Conservation (phyloP, 2,888 invertebrate species). For the Amphipoea lucens region DNA sequence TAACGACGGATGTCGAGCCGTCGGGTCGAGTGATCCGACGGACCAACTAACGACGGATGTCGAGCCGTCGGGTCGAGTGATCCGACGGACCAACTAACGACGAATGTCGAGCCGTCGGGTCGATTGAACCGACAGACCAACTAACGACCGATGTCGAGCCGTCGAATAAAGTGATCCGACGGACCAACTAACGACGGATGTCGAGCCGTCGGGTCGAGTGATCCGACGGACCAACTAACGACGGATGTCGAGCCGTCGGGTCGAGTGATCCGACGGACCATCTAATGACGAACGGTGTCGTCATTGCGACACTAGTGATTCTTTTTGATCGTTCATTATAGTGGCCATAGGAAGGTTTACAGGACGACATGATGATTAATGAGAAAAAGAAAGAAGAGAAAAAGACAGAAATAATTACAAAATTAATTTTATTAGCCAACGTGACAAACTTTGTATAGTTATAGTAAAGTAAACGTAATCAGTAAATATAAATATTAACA, state of each 20-base stretch:
- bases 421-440: constrained; percentile 62
- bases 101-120: not conserved
- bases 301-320: not conserved
- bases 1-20: not conserved
- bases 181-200: not conserved
- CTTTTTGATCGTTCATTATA: not conserved
- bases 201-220: not conserved
- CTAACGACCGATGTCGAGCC: not conserved
- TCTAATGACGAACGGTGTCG: too few species aligned
- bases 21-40: too few species aligned
- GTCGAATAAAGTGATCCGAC: not conserved
- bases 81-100: not conserved
- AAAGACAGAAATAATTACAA: constrained; percentile 48
- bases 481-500: constrained; percentile 20
- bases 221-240: not conserved
- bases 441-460: constrained; percentile 43
- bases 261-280: not conserved
- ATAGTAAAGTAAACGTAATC: constrained; percentile 33
- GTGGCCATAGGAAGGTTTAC: not conserved
- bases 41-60: too few species aligned
- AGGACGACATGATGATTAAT: not conserved
- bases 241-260: not conserved
- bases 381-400: too few species aligned
- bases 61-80: too few species aligned
- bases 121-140: too few species aligned